phyloP scores from a whole-genome alignment of 2,113 vertebrate genomes.

The Alethe castanea region DNA sequence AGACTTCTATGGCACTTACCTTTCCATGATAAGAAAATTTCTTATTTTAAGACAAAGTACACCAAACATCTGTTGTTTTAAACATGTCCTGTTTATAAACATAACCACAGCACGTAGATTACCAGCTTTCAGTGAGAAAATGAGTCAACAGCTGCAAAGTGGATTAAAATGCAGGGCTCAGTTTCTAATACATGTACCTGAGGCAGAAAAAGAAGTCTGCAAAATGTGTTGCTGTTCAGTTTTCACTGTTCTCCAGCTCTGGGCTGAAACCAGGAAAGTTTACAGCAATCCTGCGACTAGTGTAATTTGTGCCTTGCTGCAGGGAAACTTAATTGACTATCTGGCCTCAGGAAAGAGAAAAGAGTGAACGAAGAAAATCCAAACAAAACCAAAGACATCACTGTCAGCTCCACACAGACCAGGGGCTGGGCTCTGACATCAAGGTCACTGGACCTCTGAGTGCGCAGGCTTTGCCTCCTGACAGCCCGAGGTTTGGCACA shows the following conservation, averaged over 20 bases:
- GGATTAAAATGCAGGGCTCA: not conserved
- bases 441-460: not conserved
- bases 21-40: not conserved
- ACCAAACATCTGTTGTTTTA: not conserved
- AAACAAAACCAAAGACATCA: not conserved
- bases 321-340: not conserved
- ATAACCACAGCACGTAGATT: fast-evolving
- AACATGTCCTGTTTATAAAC: not conserved
- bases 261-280: not conserved
- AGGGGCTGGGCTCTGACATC: not conserved
- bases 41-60: not conserved
- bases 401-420: not conserved
- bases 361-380: not conserved
- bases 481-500: not conserved
- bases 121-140: not conserved
- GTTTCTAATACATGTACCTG: not conserved
- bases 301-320: not conserved
- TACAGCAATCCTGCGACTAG: not conserved
- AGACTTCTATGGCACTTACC: not conserved
- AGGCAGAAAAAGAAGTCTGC: not conserved
- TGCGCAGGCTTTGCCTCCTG: not conserved
- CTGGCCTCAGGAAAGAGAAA: not conserved
- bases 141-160: not conserved
- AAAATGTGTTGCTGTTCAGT: fast-evolving
- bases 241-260: fast-evolving